Evolutionary conservation across 1,140 invertebrate genomes (phyloP), one percentile per base, ranked within the genome.

Genomic region (Rhyzopertha dominica): DNA sequence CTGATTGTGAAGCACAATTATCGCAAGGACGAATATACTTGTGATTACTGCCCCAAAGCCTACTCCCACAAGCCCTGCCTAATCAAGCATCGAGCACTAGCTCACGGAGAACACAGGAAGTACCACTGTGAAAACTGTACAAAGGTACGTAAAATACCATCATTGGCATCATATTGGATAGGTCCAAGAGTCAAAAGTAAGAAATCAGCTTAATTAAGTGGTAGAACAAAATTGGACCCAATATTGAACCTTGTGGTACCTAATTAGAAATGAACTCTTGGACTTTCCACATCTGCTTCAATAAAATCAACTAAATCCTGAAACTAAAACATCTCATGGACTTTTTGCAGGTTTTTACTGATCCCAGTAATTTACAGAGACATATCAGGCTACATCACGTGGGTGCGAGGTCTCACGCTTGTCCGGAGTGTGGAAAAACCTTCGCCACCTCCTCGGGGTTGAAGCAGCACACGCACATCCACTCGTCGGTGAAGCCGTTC

Each of bases 401-500:
- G 13, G 92, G 92, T 10, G 90, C 91, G 3, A 77, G 92, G 57
- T 87, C 86, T 59, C 94, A 98, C 79, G 91, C 93, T 40, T 98
- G 95, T 68, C 81, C 85, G 34, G 93, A 98, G 74, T 99, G 95
- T 71, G 95, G 95, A 41, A 99, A 99, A 74, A 96, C 95, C 30
- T 99, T 99, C 70, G 92, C 88, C 7, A 96, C 94, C 16, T 92
- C 88, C 35, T 95, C 91, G 30, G 97, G 97, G 5, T 75, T 99
- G 22, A 99, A 99, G 70, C 97, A 99, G 68, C 97, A 99, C 74
- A 95, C 92, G 17, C 96, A 99, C 72, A 99, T 99, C 49, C 97
- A 99, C 75, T 95, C 90, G 57, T 95, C 88, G 59, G 85, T 97
- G 31, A 99, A 99, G 70, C 97, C 96, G 2, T 99, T 99, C 69